Base-by-base conservation (phyloP, 2,113 vertebrate species). In the Sylvilagus bachmani region DNA sequence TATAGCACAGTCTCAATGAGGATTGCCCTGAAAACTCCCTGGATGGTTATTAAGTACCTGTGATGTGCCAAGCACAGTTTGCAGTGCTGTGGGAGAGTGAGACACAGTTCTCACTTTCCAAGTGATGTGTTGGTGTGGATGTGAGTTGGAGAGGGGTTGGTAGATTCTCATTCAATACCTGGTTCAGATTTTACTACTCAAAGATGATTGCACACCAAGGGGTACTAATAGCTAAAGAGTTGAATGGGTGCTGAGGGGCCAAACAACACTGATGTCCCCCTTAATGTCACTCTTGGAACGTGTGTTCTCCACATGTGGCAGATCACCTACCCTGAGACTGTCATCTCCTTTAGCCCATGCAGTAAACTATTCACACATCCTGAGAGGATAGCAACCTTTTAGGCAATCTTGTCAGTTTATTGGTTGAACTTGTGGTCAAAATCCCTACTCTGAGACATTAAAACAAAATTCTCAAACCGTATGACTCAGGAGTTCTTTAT, bases 391-490 rank as follows among this genome's bases (percentile, higher is more conserved):
- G 16, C 36, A 67, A 33, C 31, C 12, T 95, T 81, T 84, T 25
- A 84, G 78, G n/a, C 27, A 95, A 91, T 19, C 31, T 78, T 91
- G 90, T 70, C 58, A 91, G 73, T 64, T 44, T 89, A n/a, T 84
- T 92, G 69, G 33, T 70, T 44, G 66, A 96, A 86, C 14, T 91
- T 74, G 80, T 74, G 69, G 44, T 61, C 53, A 90, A 78, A 78
- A 3, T 64, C 31, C 9, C 67, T 10, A 16, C 27, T 91, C 27
- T 89, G 44, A 94, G 81, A 82, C 38, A 75, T 78, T 87, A 4
- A 55, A 80, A 84, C 73, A 84, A 82, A 92, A 84, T 58, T 58
- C 14, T 17, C 13, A 82, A 14, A 44, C 5, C 66, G 81, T 69
- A 86, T 62, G 38, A 84, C 21, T 90, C 49, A 85, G 77, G 44